Evolutionary conservation across 1,140 invertebrate species (phyloP).

Genomic region (Drosophila navojoa): DNA sequence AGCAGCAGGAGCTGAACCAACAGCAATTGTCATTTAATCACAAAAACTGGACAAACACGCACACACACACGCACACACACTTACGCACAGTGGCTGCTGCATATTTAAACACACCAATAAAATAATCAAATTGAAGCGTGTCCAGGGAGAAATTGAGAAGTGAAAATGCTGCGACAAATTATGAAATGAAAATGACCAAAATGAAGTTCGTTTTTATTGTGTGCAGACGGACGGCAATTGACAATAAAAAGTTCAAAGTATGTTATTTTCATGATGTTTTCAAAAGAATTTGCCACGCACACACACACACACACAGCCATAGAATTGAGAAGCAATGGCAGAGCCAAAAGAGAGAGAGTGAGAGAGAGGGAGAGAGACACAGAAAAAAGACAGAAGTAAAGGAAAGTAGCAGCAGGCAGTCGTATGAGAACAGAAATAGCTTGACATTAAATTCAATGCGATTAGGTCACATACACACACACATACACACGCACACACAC

Average conservation of each 20-base stretch:
- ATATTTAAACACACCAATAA: constrained; percentile 24
- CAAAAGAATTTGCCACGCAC: constrained; percentile 54
- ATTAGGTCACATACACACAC: constrained; percentile 57
- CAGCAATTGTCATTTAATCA: constrained; percentile 22
- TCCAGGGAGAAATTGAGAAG: constrained; percentile 9
- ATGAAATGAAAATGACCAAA: constrained; percentile 75
- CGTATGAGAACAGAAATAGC: constrained; percentile 57
- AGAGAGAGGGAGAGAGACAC: too few species aligned
- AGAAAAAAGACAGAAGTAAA: neutral
- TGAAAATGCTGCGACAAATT: constrained; percentile 58
- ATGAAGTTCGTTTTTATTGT: constrained; percentile 71
- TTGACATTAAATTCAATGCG: constrained; percentile 79
- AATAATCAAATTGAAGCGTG: constrained; percentile 58
- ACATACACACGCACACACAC: neutral
- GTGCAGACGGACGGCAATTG: constrained; percentile 59
- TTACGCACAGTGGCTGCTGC: neutral
- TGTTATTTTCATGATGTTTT: constrained; percentile 67
- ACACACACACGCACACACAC: too few species aligned
- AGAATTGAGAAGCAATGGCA: constrained; percentile 3
- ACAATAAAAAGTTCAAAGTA: constrained; percentile 80
- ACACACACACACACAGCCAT: constrained; percentile 5
- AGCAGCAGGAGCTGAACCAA: neutral
- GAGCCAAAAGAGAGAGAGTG: too few species aligned
- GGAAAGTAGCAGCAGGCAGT: constrained; percentile 33
- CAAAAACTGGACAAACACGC: constrained; percentile 9